Base-by-base conservation (phyloP, 2,888 invertebrate genomes). In the Leptinotarsa peninsularis region DNA sequence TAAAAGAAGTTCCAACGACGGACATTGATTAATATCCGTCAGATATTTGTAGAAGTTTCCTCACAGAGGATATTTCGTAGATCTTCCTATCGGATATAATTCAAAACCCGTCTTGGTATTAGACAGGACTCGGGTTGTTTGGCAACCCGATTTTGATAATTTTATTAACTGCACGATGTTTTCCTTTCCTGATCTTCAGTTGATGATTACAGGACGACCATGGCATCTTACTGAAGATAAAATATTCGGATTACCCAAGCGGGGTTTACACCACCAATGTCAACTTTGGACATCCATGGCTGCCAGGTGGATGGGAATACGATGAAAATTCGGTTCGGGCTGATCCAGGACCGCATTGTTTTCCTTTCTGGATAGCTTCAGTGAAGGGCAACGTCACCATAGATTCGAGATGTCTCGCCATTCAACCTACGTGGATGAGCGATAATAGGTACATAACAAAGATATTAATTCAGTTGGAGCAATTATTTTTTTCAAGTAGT, bases 361-460 rank as follows among this genome's bases (percentile, higher is more conserved):
- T 94, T 49, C 92, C 93, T 83, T 94, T 92, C 72, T 94, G 94
- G 91, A 91, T 93, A 18, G 93, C 92, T 17, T 92, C 94, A n/a
- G 91, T 90, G 66, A 90, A 91, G 80, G 87, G 86, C n/a, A 89
- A 82, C 50, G 77, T 89, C 23, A 91, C 94, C 76, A 87, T 92
- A 49, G 90, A 93, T 63, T 90, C 90, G 71, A 92, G 93, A 82
- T 96, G 96, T 84, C 88, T 96, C 33, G 93, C 93, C 85, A 94
- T 95, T 78, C 93, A 94, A 85, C 96, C 96, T 0, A 94, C 93
- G 33, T 96, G 96, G 96, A 95, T 96, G 95, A 91, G 91, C 83
- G 93, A 95, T 86, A 88, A 88, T 86, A 88, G 88, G 88, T 88
- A 87, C 82, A 84, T 77, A 81, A 82, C 21, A 85, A 88, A 80